Evolutionary conservation across 2,113 vertebrate genomes (phyloP), one percentile per base, ranked within the genome.

Genomic region (Grallaria varia): DNA sequence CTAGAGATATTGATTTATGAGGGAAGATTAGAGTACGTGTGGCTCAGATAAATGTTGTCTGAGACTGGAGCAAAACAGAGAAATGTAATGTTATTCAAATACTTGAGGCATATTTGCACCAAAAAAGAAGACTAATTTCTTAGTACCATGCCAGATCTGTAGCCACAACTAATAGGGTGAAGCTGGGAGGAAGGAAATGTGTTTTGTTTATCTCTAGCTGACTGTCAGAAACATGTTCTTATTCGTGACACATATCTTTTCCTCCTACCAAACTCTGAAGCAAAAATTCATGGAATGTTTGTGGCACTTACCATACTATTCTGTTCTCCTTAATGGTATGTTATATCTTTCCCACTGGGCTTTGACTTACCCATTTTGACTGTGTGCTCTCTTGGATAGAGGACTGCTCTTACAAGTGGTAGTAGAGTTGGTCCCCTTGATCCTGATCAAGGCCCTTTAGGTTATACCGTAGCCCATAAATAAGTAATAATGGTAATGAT

Each of bases 401-500:
- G 35, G 44, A 30, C 66, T 3, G 2, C 22, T 87, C 62, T 79
- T 84, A 64, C 19, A 93, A 27, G 73, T 60, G 28, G 9, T 67
- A 56, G 75, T 87, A 30, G 52, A 84, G 56, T 84, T 68, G 28
- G 52, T 92, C 56, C 50, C 67, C 67, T n/a, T 69, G 63, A 91
- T 95, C 89, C 62, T 91, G 78, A 94, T 80, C 68, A 71, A 74
- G 35, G 71, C 67, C 87, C 67, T 96, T 89, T 82, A 94, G 63
- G 56, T 90, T 96, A 74, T 78, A 52, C 64, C 0, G 1, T 80
- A 67, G 71, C 50, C 71, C 90, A 60, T 96, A 96, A 96, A 96
- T 96, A 95, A 95, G 63, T 85, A 93, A 94, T 96, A 91, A 83
- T 73, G 76, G 67, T 94, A 85, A 91, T 87, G 91, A 87, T 86